Conservation (phyloP, 2,797 vertebrate genomes). For the Syngnathus rostellatus region DNA sequence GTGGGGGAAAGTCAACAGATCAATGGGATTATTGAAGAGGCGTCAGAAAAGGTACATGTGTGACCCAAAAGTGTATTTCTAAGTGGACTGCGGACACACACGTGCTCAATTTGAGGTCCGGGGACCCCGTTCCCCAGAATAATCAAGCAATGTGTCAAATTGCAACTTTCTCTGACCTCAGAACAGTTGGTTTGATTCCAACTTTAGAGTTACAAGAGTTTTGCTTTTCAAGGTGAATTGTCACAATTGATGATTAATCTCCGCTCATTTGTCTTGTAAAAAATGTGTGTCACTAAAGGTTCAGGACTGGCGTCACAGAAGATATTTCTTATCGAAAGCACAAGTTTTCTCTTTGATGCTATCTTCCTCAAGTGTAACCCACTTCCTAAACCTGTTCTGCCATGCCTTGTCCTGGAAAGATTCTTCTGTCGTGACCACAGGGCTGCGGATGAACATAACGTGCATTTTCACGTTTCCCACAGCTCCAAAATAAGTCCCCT, state of each 20-base stretch:
- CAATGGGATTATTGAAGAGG: constrained; percentile 8
- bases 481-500: too few relatives aligned
- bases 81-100: not conserved
- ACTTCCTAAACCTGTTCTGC: too few relatives aligned
- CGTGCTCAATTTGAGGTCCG: not conserved
- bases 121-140: not conserved
- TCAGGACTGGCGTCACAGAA: not conserved
- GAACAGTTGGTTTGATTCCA: not conserved
- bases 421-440: too few relatives aligned
- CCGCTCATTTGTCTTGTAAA: not conserved
- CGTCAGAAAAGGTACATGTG: constrained; percentile 6
- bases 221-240: not conserved
- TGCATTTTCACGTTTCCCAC: too few relatives aligned
- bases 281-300: not conserved
- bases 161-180: not conserved
- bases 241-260: not conserved
- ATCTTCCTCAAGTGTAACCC: too few relatives aligned
- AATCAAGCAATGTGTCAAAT: not conserved
- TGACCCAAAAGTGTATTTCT: not conserved
- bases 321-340: not conserved
- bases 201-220: not conserved
- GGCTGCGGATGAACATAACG: too few relatives aligned
- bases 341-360: not conserved
- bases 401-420: too few relatives aligned
- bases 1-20: constrained; percentile 1